Base-by-base conservation (phyloP, 2,113 vertebrate species). In the Protobothrops flavoviridis region DNA sequence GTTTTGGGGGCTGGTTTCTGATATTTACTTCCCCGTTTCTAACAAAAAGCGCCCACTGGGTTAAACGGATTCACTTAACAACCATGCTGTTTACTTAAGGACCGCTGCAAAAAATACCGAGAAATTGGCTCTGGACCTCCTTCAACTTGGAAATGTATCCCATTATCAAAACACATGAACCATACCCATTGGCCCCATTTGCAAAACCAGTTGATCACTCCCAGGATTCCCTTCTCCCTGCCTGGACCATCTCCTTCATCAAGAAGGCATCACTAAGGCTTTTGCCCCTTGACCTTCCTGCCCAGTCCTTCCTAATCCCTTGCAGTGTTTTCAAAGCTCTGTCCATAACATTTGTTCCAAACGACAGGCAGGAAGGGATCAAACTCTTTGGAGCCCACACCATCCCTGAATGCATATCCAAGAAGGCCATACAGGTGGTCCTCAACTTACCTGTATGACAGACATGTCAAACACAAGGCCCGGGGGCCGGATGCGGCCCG, bases 41-140 rank as follows among this genome's bases (percentile, higher is more conserved):
- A 26, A 29, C 26, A 64, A 64, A 29, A 26, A 29, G 29, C 4
- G 11, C 61, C 61, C 26, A 29, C 13, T 13, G 61, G 1, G 61
- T 29, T 12, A 64, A 64, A 29, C 5, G 61, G 26, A 29, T 64
- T 29, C 26, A 0, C 26, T 64, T 29, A 64, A 64, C 3, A 64
- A 29, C 61, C 61, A 64, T 64, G 24, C 61, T 29, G 3, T 64
- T 64, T 29, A 5, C 61, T 64, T 64, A 64, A 64, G 61, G 61
- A 64, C 26, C 0, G 0, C 61, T 29, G 26, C 61, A n/a, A n/a
- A n/a, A n/a, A n/a, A n/a, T n/a, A 26, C 61, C 0, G 0, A 64
- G 29, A 61, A 61, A 61, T 61, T 64, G 61, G 61, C 3, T 64
- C 26, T 64, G 3, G 64, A 17, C 13, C 29, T 33, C n/a, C 64